Conservation (phyloP, 2,888 invertebrate genomes). For the Parnassius glacialis region DNA sequence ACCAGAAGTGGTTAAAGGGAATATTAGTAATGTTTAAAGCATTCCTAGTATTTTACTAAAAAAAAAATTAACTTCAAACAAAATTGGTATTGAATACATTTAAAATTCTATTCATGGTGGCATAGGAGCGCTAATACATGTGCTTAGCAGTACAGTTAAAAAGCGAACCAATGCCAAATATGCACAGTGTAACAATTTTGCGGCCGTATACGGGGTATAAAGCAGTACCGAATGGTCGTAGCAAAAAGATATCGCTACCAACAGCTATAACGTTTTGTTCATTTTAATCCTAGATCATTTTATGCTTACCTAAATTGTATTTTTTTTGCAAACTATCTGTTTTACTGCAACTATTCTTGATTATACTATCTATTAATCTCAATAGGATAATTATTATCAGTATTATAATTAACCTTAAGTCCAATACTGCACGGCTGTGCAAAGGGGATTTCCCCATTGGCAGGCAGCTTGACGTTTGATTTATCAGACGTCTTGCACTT, state of each 20-base stretch:
- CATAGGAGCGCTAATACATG: conserved; percentile 61
- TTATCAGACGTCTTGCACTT: too few relatives aligned
- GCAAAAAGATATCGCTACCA: conserved; percentile 33
- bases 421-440: too few relatives aligned
- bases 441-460: too few relatives aligned
- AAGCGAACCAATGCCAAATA: conserved; percentile 72
- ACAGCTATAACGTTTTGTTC: conserved; percentile 37
- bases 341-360: too few relatives aligned
- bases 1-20: too few relatives aligned
- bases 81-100: conserved; percentile 43
- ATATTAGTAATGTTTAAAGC: too few relatives aligned
- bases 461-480: too few relatives aligned
- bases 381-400: too few relatives aligned
- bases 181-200: conserved; percentile 66
- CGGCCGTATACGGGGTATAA: conserved; percentile 66
- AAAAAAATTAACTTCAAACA: conserved; percentile 12
- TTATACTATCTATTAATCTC: too few relatives aligned
- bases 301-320: conserved; percentile 35
- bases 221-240: conserved; percentile 51
- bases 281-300: conserved; percentile 39
- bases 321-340: too few relatives aligned
- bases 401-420: too few relatives aligned
- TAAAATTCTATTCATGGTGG: conserved; percentile 47
- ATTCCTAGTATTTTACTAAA: too few relatives aligned
- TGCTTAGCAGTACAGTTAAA: conserved; percentile 73